Base-by-base conservation (phyloP, 2,888 invertebrate genomes). In the Creontiades dilutus region DNA sequence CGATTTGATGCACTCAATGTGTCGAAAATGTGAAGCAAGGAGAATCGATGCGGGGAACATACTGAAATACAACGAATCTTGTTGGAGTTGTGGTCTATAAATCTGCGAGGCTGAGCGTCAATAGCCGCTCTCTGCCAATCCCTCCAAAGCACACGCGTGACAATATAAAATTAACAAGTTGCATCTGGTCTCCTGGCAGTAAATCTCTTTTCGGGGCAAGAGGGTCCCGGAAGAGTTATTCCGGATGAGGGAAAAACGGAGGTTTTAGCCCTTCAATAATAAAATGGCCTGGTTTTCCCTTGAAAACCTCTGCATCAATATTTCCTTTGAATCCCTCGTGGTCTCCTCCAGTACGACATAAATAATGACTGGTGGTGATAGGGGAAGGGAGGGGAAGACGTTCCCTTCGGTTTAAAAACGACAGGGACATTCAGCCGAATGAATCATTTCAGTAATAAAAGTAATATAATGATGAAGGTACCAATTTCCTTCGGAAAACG, bases 121-220 rank as follows among this genome's bases (percentile, higher is more conserved):
- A 68, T 68, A 19, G 68, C 68, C 68, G 12, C 23, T 68, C 68
- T 68, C 68, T 80, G 16, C 52, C 52, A 52, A 75, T 47, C 14
- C 68, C 76, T 55, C 78, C 88, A 78, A 55, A 46, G 89, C 81
- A 61, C 89, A 82, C 89, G 61, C 81, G 90, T 76, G 90, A 90
- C 90, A 90, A 90, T 90, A 84, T 90, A 90, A 90, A 90, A 90
- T 90, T 90, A 90, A 90, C 90, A 90, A 85, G 90, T 85, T 90
- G 57, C 90, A 90, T 90, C 90, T 90, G 90, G 84, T 76, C 85
- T 68, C 68, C 28, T 81, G 37, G 14, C 52, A 46, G 76, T 90
- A 90, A 90, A 90, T 90, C 84, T 84, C 75, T 57, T 57, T n/a
- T 7, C 19, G 57, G 57, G n/a, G 57, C 52, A 16, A 16, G 19